phyloP scores from a whole-genome alignment of 2,797 vertebrate genomes.

The Gymnopithys bicolor region DNA sequence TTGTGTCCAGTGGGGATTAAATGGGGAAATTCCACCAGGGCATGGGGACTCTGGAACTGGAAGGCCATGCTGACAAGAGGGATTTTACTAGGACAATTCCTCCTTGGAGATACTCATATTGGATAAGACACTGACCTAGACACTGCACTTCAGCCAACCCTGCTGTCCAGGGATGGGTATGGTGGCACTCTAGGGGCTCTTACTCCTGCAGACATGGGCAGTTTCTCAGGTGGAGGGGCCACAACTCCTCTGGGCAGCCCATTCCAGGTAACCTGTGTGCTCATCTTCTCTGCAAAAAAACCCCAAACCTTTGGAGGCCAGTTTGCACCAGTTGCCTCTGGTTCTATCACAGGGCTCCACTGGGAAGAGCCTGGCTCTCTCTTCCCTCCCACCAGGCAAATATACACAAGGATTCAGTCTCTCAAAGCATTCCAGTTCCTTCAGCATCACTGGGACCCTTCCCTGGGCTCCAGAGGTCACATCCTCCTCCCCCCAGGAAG shows the following conservation, averaged over 20 bases:
- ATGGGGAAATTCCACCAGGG: neutral
- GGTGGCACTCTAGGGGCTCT: neutral
- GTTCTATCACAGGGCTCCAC: neutral
- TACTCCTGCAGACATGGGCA: rapidly evolving
- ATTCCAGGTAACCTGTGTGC: neutral
- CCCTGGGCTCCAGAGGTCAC: neutral
- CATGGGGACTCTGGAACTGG: neutral
- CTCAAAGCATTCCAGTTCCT: neutral
- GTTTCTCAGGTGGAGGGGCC: neutral
- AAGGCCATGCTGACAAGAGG: neutral
- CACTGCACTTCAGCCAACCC: rapidly evolving
- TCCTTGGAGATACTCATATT: neutral
- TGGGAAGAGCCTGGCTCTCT: neutral
- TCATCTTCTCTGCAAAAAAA: rapidly evolving
- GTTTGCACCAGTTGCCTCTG: neutral
- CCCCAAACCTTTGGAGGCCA: neutral
- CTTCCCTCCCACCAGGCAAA: neutral
- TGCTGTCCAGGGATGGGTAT: neutral
- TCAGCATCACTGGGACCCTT: neutral
- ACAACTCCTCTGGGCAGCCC: neutral
- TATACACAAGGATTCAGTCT: rapidly evolving
- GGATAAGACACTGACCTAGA: rapidly evolving
- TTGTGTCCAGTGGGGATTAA: no score
- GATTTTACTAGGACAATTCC: rapidly evolving
- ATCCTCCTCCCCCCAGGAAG: rapidly evolving